phyloP scores from a whole-genome alignment of 2,797 vertebrate species.

The Masticophis lateralis region DNA sequence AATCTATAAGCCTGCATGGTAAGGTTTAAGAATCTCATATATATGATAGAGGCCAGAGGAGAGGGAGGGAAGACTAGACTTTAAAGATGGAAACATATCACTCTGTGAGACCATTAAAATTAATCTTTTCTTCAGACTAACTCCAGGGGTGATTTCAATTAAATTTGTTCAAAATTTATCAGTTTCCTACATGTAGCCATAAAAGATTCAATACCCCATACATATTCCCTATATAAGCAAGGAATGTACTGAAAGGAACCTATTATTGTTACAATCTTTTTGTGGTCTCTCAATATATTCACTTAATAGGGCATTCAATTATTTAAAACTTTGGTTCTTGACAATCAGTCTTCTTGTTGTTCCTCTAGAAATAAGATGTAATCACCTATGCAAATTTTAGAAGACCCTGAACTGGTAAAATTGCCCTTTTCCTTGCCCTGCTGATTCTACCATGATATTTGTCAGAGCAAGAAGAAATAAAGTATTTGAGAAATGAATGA shows the following conservation, averaged over 20 bases:
- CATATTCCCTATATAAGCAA: constrained; percentile 53
- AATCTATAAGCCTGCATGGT: constrained; percentile 58
- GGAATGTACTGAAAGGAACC: constrained; percentile 53
- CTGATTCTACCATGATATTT: neutral
- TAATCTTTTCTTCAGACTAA: constrained; percentile 71
- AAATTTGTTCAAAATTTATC: constrained; percentile 77
- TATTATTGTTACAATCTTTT: constrained; percentile 70
- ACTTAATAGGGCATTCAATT: constrained; percentile 60
- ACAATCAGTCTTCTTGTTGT: constrained; percentile 41
- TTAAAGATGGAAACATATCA: constrained; percentile 47
- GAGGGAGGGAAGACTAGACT: constrained; percentile 48
- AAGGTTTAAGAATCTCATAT: constrained; percentile 63
- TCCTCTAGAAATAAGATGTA: constrained; percentile 35
- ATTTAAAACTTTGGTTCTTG: constrained; percentile 54
- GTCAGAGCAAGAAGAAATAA: constrained; percentile 17
- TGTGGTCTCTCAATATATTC: constrained; percentile 64
- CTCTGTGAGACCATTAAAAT: constrained; percentile 69
- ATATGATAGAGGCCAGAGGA: constrained; percentile 35
- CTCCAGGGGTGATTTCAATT: constrained; percentile 80
- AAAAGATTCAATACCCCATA: constrained; percentile 76
- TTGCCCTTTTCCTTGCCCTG: constrained; percentile 40
- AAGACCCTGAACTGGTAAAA: constrained; percentile 31
- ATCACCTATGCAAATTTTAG: constrained; percentile 44
- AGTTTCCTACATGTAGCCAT: constrained; percentile 74
- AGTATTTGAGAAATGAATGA: constrained; percentile 30